These are phyloP conservation scores for Melanotaenia boesemani DNA, from an alignment of 2,797 vertebrate species.

Conservation along the genomic window DNA sequence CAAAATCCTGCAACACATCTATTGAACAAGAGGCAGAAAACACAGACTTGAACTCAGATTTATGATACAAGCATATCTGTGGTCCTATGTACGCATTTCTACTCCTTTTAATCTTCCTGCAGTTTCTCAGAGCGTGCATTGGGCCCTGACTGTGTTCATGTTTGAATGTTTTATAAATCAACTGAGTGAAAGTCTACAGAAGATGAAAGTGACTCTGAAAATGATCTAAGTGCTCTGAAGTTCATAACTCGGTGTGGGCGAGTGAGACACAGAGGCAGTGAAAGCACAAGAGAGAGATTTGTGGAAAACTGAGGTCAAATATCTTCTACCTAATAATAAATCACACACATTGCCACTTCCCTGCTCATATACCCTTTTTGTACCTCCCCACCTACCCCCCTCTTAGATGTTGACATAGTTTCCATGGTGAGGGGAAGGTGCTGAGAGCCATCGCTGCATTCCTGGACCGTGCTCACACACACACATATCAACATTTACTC, in stretches of 20 bases:
- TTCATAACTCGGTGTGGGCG: constrained; percentile 11
- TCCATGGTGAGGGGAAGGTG: constrained; percentile 68
- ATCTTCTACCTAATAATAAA: constrained; percentile 70
- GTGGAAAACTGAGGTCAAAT: constrained; percentile 61
- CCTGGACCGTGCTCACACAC: constrained; percentile 34
- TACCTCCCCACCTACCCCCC: constrained; percentile 21
- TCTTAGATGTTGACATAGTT: constrained; percentile 72
- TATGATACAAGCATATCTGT: background rate
- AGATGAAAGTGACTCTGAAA: constrained; percentile 58
- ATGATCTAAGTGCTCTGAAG: constrained; percentile 47
- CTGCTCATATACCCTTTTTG: constrained; percentile 6
- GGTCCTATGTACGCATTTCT: background rate
- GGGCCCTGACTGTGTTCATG: constrained; percentile 8
- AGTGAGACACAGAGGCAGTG: background rate
- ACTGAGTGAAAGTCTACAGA: constrained; percentile 36
- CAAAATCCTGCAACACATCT: background rate
- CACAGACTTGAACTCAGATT: background rate
- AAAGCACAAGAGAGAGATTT: constrained; percentile 42
- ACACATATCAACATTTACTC: constrained; percentile 51
- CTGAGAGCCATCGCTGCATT: constrained; percentile 55
- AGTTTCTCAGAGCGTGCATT: background rate
- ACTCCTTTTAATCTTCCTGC: background rate
- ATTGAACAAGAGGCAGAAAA: background rate
- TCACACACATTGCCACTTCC: constrained; percentile 15
- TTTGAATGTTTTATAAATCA: constrained; percentile 60